Conservation (phyloP, 2,797 vertebrate genomes). For the Chelonia mydas region DNA sequence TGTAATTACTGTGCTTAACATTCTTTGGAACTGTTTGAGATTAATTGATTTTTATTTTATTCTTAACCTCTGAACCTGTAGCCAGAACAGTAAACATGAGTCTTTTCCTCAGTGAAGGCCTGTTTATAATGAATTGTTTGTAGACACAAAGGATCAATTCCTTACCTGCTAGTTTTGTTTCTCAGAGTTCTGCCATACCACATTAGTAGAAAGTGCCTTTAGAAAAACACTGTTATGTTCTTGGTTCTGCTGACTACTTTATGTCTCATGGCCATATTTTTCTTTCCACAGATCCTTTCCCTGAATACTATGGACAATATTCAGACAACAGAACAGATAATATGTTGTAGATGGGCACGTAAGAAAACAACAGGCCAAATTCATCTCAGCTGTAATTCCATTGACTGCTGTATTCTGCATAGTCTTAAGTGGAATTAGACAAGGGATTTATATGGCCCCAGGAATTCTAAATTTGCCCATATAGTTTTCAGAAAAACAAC, state of each 20-base stretch:
- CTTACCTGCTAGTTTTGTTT: conserved; percentile 14
- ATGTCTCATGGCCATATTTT: not conserved
- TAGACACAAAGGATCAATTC: conserved; percentile 8
- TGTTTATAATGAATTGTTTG: conserved; percentile 50
- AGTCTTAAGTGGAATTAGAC: not conserved
- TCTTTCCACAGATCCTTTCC: not conserved
- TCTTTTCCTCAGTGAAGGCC: conserved; percentile 41
- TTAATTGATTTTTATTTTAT: conserved; percentile 60
- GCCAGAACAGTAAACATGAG: conserved; percentile 17
- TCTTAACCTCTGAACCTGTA: conserved; percentile 49
- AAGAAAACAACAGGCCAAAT: not conserved
- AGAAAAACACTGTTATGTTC: no score
- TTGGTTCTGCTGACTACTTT: not conserved
- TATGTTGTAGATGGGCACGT: not conserved
- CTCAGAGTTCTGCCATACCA: not conserved
- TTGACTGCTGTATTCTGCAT: not conserved
- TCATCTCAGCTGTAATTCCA: not conserved
- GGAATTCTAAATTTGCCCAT: not conserved
- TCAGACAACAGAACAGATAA: not conserved
- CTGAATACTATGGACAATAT: not conserved
- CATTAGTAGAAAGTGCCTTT: not conserved
- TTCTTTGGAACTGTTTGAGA: conserved; percentile 72
- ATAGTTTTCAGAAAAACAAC: not conserved
- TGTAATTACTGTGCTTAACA: conserved; percentile 74
- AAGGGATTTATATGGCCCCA: not conserved